A percentile compares a stretch with the other conserved stretches of the same genome.
These are phyloP conservation scores for Plotosus lineatus DNA, from an alignment of 2,113 vertebrate species.

Conservation along the genomic window DNA sequence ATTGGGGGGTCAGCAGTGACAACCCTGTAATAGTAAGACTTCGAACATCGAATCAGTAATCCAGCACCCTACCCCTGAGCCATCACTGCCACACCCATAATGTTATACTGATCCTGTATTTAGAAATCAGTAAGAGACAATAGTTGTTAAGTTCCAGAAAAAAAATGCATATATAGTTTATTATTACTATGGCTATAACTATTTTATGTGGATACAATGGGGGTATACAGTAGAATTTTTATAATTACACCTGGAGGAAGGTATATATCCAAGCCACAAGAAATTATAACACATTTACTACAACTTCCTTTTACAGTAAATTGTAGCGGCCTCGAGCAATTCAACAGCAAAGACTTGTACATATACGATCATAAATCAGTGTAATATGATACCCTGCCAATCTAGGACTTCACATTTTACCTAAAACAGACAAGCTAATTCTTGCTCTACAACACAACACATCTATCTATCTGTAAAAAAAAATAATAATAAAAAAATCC, in stretches of 20 bases:
- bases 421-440: not conserved
- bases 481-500: not conserved
- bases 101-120: no score
- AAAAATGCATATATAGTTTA: not conserved
- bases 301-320: conserved; percentile 32
- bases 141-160: not conserved
- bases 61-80: no score
- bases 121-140: not conserved
- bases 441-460: not conserved
- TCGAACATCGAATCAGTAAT: no score
- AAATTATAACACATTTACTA: conserved; percentile 44
- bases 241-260: not conserved
- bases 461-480: not conserved
- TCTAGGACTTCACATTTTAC: not conserved
- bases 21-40: no score
- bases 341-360: conserved; percentile 40
- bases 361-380: conserved; percentile 39
- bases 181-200: not conserved
- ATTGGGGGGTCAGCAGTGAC: no score
- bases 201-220: not conserved
- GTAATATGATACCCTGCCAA: conserved; percentile 15
- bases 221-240: not conserved
- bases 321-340: conserved; percentile 48
- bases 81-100: no score
- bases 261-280: conserved; percentile 2